Evolutionary conservation across 2,888 invertebrate species (phyloP).

Genomic region (Cephus pulcher): DNA sequence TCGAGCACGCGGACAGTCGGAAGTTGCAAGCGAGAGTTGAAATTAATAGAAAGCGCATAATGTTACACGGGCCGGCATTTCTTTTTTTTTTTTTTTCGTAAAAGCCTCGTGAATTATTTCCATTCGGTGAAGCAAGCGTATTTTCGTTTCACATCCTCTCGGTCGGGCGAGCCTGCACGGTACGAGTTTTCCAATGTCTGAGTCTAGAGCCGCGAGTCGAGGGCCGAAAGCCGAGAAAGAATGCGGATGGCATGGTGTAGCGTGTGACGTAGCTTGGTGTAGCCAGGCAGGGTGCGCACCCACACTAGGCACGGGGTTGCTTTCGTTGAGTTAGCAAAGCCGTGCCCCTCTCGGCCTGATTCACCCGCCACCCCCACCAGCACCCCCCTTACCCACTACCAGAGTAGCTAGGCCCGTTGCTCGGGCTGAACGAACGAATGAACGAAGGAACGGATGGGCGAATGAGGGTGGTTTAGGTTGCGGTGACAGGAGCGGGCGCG

Average conservation of each 20-base stretch:
- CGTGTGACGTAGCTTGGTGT: too few relatives aligned
- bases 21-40: too few relatives aligned
- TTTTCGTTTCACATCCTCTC: neutral
- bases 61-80: too few relatives aligned
- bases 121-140: neutral
- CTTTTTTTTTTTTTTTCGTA: too few relatives aligned
- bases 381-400: neutral
- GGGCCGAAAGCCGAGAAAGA: neutral
- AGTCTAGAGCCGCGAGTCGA: neutral
- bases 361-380: constrained; percentile 10
- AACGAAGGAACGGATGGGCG: constrained; percentile 4
- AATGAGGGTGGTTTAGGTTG: constrained; percentile 48
- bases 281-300: too few relatives aligned
- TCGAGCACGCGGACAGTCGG: too few relatives aligned
- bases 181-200: too few relatives aligned
- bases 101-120: too few relatives aligned
- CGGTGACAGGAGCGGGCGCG: constrained; percentile 58
- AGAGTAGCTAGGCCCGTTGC: constrained; percentile 24
- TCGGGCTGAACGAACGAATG: constrained; percentile 14
- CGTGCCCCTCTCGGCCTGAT: constrained; percentile 25
- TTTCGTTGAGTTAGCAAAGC: constrained; percentile 37
- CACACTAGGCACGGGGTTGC: constrained; percentile 20
- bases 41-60: too few relatives aligned
- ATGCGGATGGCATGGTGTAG: constrained; percentile 3
- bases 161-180: neutral